Conservation (phyloP, 2,888 invertebrate species). For the Dichetophora obliterata region DNA sequence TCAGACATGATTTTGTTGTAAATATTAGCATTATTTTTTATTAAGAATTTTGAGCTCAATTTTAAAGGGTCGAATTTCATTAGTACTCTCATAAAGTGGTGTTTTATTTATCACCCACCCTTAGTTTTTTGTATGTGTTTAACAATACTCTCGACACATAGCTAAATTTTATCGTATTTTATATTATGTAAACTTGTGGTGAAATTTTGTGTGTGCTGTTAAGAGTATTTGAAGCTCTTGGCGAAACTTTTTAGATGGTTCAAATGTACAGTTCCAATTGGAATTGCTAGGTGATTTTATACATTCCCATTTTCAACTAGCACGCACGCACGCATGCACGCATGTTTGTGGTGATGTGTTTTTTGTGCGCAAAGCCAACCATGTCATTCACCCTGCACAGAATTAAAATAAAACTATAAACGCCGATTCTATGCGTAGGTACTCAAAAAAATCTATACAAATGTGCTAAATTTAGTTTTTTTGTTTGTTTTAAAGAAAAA, state of each 20-base stretch:
- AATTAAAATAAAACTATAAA: neutral
- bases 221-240: neutral
- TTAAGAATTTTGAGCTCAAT: neutral
- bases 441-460: neutral
- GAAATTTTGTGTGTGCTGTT: neutral
- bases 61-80: too few species aligned
- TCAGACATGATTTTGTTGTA: neutral
- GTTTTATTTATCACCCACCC: neutral
- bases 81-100: too few species aligned
- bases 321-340: conserved; percentile 26
- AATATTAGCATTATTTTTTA: neutral
- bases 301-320: neutral
- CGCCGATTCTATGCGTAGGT: neutral
- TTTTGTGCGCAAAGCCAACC: neutral
- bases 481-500: neutral
- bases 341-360: conserved; percentile 8
- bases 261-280: conserved; percentile 49
- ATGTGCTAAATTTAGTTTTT: neutral
- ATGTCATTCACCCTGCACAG: conserved; percentile 44
- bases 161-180: neutral
- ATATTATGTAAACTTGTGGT: neutral
- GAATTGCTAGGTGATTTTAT: conserved; percentile 17
- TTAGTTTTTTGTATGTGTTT: neutral
- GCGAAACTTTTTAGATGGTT: neutral
- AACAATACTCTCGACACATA: conserved; percentile 1